Evolutionary conservation across 2,797 vertebrate genomes (phyloP).

Genomic region (Furcifer pardalis): DNA sequence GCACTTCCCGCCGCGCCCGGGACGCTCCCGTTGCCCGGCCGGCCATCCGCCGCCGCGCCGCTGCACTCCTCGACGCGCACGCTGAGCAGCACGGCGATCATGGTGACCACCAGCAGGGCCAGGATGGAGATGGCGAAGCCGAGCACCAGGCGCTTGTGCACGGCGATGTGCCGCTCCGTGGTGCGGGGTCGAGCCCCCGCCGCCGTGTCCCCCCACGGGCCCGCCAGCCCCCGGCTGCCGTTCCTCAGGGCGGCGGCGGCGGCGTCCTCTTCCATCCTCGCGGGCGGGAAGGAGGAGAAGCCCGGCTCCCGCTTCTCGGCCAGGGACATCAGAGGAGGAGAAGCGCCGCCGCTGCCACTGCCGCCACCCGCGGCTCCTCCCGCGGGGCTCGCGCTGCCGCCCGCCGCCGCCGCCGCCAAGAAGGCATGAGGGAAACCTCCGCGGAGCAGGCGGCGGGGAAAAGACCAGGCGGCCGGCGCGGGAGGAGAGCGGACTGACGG

Average conservation of each 20-base stretch:
- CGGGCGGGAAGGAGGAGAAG: conserved; percentile 71
- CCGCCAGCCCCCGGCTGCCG: conserved; percentile 86
- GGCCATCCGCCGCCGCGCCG: conserved; percentile 59
- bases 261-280: conserved; percentile 84
- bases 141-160: conserved; percentile 88
- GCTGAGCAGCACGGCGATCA: conserved; percentile 88
- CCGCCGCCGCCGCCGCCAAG: conserved; percentile 31
- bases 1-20: conserved; percentile 55
- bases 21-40: conserved; percentile 64
- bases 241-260: conserved; percentile 6
- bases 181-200: conserved; percentile 87
- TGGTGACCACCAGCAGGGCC: conserved; percentile 88
- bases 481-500: too few species aligned
- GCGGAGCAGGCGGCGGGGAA: neutral
- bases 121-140: conserved; percentile 91
- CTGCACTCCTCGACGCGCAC: conserved; percentile 89
- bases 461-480: neutral
- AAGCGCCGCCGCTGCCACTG: conserved; percentile 60
- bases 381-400: conserved; percentile 45
- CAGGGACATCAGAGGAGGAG: conserved; percentile 78
- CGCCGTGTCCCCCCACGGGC: conserved; percentile 89
- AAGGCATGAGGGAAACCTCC: conserved; percentile 46
- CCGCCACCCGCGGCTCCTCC: conserved; percentile 65
- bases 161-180: conserved; percentile 89
- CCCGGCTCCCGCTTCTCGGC: conserved; percentile 75